phyloP scores from a whole-genome alignment of 35 echinoderm and acorn worm species.

The Heliocidaris erythrogramma region DNA sequence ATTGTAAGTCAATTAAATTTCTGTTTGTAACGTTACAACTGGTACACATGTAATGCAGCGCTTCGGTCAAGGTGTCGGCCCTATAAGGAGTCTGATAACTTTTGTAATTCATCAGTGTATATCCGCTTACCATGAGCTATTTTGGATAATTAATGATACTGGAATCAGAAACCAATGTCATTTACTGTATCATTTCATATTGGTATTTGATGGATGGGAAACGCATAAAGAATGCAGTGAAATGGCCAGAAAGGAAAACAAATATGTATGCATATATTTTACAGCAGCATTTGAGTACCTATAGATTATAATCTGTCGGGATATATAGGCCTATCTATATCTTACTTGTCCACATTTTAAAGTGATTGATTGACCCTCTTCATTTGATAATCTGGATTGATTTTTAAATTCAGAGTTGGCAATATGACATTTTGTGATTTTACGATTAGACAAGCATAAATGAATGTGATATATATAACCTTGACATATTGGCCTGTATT shows the following conservation, averaged over 20 bases:
- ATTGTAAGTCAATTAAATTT: neutral
- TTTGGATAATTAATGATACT: neutral
- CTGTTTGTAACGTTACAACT: neutral
- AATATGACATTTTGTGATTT: too few relatives aligned
- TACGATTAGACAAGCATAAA: neutral
- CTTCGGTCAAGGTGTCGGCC: neutral
- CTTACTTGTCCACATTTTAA: too few relatives aligned
- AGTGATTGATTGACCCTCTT: too few relatives aligned
- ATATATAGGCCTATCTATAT: too few relatives aligned
- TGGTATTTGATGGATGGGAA: neutral
- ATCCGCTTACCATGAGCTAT: neutral
- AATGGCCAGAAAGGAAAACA: neutral
- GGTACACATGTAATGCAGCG: neutral
- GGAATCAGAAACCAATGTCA: neutral
- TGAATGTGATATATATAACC: neutral
- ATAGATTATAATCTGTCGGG: too few relatives aligned
- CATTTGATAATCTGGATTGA: too few relatives aligned
- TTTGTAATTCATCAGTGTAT: neutral
- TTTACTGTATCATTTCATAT: neutral
- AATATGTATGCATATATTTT: too few relatives aligned
- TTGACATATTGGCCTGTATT: neutral
- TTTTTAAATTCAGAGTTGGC: too few relatives aligned
- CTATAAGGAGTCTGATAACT: neutral
- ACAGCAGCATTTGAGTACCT: too few relatives aligned
- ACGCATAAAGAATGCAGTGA: neutral